Evolutionary conservation across 2,113 vertebrate genomes (phyloP).

Genomic region (Rhinichthys klamathensis): DNA sequence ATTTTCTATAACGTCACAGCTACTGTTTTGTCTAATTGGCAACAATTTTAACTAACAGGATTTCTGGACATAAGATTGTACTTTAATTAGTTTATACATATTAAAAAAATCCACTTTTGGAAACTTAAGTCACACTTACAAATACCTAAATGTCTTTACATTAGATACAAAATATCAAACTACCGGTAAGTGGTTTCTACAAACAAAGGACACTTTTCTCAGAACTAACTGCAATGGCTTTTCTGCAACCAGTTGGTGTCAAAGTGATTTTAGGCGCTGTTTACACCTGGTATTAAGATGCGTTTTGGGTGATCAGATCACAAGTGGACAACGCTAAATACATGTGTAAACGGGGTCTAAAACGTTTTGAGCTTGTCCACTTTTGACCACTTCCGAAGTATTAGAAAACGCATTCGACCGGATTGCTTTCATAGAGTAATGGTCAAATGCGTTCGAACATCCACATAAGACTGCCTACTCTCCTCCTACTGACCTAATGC

Average conservation of each 20-base stretch:
- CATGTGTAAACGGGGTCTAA: too few species aligned
- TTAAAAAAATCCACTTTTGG: background rate
- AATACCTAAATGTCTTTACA: background rate
- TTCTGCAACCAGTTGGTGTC: background rate
- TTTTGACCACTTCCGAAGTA: too few species aligned
- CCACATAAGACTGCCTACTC: too few species aligned
- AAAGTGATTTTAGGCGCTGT: background rate
- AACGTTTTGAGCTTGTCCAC: too few species aligned
- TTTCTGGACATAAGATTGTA: background rate
- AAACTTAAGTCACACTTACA: background rate
- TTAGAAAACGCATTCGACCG: too few species aligned
- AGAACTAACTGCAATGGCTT: background rate
- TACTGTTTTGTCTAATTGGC: background rate
- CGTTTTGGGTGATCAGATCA: too few species aligned
- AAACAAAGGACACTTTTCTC: background rate
- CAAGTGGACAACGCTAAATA: too few species aligned
- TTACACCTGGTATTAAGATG: too few species aligned
- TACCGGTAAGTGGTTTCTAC: background rate
- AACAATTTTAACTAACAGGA: background rate
- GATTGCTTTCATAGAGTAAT: too few species aligned
- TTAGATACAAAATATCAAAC: background rate
- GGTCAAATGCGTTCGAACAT: too few species aligned
- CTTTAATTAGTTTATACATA: background rate
- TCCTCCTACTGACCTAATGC: too few species aligned
- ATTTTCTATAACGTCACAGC: background rate